phyloP scores from a whole-genome alignment of 2,888 invertebrate species.

The Didymodactylos carnosus region DNA sequence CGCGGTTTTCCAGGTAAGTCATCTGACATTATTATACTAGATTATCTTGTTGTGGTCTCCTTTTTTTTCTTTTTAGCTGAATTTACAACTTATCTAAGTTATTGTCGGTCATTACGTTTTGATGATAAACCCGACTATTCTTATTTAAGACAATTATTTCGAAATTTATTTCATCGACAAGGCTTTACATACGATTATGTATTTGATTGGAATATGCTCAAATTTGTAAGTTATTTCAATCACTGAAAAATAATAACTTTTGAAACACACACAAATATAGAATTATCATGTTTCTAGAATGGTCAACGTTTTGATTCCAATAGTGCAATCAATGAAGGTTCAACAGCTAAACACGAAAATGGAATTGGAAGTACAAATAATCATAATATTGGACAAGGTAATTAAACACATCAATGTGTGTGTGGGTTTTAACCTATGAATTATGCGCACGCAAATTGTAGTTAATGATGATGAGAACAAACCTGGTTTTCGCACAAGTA shows the following conservation, averaged over 20 bases:
- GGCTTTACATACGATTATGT: constrained; percentile 97
- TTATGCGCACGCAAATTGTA: neutral
- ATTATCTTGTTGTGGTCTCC: neutral
- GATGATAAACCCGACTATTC: constrained; percentile 94
- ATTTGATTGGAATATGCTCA: constrained; percentile 98
- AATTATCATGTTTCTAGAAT: neutral
- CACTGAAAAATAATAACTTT: neutral
- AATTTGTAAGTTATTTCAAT: constrained; percentile 40
- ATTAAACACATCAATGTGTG: neutral
- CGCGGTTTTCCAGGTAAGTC: constrained; percentile 42
- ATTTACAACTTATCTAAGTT: constrained; percentile 84
- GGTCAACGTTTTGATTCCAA: neutral
- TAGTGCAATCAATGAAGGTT: neutral
- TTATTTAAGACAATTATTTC: constrained; percentile 64
- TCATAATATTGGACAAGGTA: neutral
- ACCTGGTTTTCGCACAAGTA: no score
- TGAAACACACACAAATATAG: neutral
- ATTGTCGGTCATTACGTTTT: constrained; percentile 83
- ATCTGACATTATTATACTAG: neutral
- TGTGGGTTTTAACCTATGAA: neutral
- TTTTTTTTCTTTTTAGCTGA: constrained; percentile 39
- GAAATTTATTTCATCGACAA: constrained; percentile 81
- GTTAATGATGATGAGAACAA: neutral
- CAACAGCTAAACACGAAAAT: neutral
- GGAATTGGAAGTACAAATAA: neutral